Percentiles rank a stretch among this genome's conserved stretches.
These are phyloP conservation scores for Hippocampus abdominalis DNA, from an alignment of 2,113 vertebrate species.

Conservation along the genomic window DNA sequence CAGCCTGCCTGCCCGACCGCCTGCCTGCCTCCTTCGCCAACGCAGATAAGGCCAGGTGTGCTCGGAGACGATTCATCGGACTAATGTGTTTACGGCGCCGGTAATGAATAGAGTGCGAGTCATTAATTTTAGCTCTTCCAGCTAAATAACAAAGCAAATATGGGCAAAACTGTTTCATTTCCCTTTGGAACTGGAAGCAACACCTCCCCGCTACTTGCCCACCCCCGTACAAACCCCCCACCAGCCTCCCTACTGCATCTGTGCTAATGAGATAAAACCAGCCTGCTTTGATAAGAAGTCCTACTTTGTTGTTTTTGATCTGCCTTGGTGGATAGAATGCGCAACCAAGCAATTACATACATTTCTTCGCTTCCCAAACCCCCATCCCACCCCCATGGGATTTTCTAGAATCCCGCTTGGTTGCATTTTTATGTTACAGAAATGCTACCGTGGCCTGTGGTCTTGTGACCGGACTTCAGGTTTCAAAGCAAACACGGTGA, in stretches of 20 bases:
- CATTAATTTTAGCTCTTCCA: slow-evolving; percentile 64
- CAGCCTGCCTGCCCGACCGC: not conserved
- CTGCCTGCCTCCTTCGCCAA: slow-evolving; percentile 2
- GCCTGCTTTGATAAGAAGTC: slow-evolving; percentile 59
- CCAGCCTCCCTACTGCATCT: slow-evolving; percentile 19
- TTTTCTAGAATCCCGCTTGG: not conserved
- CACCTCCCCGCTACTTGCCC: not conserved
- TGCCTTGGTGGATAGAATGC: slow-evolving; percentile 35
- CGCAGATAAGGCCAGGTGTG: slow-evolving; percentile 63
- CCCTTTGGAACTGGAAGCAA: slow-evolving; percentile 44
- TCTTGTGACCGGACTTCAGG: no score
- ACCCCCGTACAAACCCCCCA: not conserved
- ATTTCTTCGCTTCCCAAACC: not conserved
- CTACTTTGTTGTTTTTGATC: slow-evolving; percentile 62
- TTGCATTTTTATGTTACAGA: not conserved
- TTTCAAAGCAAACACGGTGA: no score
- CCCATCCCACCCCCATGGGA: not conserved
- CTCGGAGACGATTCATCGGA: slow-evolving; percentile 56
- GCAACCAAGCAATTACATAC: slow-evolving; percentile 8
- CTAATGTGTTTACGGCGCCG: slow-evolving; percentile 64
- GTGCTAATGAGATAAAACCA: slow-evolving; percentile 63
- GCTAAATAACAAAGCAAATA: slow-evolving; percentile 74
- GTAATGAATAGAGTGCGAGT: slow-evolving; percentile 61
- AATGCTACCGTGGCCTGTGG: not conserved
- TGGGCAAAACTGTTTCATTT: slow-evolving; percentile 67